A percentile compares a stretch with the other conserved stretches of the same genome.
Conservation (phyloP, 2,888 invertebrate species). For the Falcaria lacertinaria region DNA sequence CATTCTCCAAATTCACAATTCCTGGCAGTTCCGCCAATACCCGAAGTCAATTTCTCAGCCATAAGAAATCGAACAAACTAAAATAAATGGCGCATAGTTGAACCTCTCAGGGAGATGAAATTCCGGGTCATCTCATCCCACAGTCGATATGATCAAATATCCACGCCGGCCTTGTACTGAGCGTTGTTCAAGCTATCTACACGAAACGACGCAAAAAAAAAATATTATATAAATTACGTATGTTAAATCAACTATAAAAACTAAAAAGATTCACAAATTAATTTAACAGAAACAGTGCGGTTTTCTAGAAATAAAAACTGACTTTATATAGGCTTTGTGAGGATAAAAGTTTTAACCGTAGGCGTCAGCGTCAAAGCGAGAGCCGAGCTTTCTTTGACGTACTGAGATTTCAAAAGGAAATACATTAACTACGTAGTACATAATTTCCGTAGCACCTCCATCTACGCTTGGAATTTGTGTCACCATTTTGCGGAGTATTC, state of each 20-base stretch:
- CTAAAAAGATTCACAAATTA: too few species aligned
- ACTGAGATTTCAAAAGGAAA: slow-evolving; percentile 13
- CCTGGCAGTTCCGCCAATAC: slow-evolving; percentile 36
- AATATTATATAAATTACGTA: too few species aligned
- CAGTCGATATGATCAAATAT: slow-evolving; percentile 61
- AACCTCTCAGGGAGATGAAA: slow-evolving; percentile 66
- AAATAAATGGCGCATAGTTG: slow-evolving; percentile 67
- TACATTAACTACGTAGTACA: slow-evolving; percentile 10
- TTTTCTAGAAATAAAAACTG: not conserved
- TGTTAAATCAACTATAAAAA: slow-evolving; percentile 21
- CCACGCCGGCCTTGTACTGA: slow-evolving; percentile 20
- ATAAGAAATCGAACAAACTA: slow-evolving; percentile 63
- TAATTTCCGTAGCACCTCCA: slow-evolving; percentile 1
- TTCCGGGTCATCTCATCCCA: slow-evolving; percentile 53
- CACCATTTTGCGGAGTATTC: slow-evolving; percentile 2
- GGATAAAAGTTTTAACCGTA: slow-evolving; percentile 12
- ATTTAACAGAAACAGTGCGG: not conserved
- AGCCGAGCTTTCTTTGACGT: slow-evolving; percentile 14
- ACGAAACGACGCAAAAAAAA: slow-evolving; percentile 11
- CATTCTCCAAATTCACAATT: slow-evolving; percentile 23
- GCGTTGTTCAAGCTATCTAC: slow-evolving; percentile 21
- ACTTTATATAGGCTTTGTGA: not conserved
- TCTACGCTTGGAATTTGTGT: not conserved
- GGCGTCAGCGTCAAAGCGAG: slow-evolving; percentile 10
- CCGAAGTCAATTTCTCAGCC: slow-evolving; percentile 49